phyloP scores from a whole-genome alignment of 2,797 vertebrate genomes.

The Pangasius mekongensis region DNA sequence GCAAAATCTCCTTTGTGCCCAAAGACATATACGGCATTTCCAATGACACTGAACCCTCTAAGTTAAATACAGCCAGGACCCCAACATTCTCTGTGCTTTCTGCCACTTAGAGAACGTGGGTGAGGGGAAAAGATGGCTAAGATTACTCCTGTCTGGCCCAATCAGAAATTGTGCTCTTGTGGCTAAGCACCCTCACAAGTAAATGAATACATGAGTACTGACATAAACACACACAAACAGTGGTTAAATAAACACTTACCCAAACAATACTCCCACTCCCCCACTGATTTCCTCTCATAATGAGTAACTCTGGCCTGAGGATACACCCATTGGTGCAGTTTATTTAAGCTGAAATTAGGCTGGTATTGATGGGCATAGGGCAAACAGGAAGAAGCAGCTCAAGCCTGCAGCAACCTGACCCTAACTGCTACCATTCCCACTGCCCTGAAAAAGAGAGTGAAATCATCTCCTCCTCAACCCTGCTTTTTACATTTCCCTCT shows the following conservation, averaged over 20 bases:
- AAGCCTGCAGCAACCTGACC: slow-evolving; percentile 20
- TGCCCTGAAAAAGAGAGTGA: not conserved
- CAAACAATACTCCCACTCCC: slow-evolving; percentile 8
- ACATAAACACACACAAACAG: slow-evolving; percentile 25
- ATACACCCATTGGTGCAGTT: slow-evolving; percentile 38
- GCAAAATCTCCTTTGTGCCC: not conserved
- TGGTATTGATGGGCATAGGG: slow-evolving; percentile 22
- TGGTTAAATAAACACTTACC: slow-evolving; percentile 5
- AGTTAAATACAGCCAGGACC: slow-evolving; percentile 47
- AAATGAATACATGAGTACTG: slow-evolving; percentile 10
- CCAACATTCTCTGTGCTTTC: slow-evolving; percentile 26
- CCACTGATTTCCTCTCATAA: slow-evolving; percentile 22
- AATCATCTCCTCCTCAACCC: not conserved
- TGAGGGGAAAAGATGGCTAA: slow-evolving; percentile 24
- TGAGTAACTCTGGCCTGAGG: slow-evolving; percentile 32
- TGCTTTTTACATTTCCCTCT: not conserved
- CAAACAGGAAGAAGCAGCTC: slow-evolving; percentile 26
- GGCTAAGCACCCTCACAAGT: slow-evolving; percentile 27
- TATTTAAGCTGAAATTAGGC: slow-evolving; percentile 51
- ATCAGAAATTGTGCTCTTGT: slow-evolving; percentile 42
- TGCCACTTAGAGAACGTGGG: slow-evolving; percentile 53
- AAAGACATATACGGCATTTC: not conserved
- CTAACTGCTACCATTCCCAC: not conserved
- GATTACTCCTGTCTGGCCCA: slow-evolving; percentile 41
- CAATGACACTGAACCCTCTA: slow-evolving; percentile 26